Conservation (phyloP, 2,797 vertebrate genomes). For the Tauraco hartlaubi region DNA sequence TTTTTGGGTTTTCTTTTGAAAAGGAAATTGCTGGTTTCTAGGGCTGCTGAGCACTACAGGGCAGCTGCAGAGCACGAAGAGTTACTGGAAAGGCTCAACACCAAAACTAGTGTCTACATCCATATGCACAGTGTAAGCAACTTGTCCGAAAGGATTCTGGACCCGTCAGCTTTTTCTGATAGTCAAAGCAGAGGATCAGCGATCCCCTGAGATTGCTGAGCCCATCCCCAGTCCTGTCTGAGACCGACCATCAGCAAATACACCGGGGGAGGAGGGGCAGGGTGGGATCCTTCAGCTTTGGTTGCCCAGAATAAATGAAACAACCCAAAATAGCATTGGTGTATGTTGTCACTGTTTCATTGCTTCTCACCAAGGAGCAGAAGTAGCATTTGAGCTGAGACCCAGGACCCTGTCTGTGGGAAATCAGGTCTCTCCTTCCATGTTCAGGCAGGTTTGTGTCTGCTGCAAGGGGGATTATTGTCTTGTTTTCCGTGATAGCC, state of each 20-base stretch:
- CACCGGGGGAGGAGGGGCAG: neutral
- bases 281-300: neutral
- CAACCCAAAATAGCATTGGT: fast-evolving
- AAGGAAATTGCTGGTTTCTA: neutral
- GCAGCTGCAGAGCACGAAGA: neutral
- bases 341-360: fast-evolving
- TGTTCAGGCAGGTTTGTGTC: neutral
- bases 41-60: neutral
- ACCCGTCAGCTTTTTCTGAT: neutral
- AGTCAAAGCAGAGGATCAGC: neutral
- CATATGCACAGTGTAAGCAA: fast-evolving
- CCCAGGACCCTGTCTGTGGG: neutral
- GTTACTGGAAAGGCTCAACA: neutral
- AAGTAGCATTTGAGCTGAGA: neutral
- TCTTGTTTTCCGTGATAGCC: neutral
- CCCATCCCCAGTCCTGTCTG: neutral
- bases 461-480: neutral
- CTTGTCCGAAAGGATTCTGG: neutral
- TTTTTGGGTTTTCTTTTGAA: neutral
- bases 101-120: neutral
- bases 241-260: no score
- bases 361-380: neutral
- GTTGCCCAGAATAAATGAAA: neutral
- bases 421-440: neutral
- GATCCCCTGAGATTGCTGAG: neutral